These are phyloP conservation scores for Cosmopolites sordidus DNA, from an alignment of 2,888 invertebrate genomes.

Conservation along the genomic window DNA sequence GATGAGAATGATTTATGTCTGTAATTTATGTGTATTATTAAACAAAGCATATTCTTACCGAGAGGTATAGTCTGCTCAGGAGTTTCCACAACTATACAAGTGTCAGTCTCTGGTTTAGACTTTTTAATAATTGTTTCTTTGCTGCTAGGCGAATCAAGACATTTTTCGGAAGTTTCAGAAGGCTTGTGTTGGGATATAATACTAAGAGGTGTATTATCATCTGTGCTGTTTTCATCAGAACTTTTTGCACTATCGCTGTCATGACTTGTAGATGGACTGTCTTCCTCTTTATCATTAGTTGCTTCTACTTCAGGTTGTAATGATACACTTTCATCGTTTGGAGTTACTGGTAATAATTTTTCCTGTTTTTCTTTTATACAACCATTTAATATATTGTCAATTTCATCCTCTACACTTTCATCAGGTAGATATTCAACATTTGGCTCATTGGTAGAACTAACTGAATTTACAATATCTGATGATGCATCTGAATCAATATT, in stretches of 20 bases:
- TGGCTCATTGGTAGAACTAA: constrained; percentile 8
- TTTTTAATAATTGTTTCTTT: too few relatives aligned
- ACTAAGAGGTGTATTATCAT: constrained; percentile 13
- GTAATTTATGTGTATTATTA: too few relatives aligned
- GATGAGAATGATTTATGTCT: too few relatives aligned
- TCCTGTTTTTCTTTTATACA: background rate
- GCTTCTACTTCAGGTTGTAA: background rate
- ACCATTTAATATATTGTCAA: background rate
- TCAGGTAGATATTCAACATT: background rate
- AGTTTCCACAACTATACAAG: too few relatives aligned
- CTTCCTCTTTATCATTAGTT: background rate
- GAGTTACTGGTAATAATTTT: background rate
- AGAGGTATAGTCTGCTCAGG: too few relatives aligned
- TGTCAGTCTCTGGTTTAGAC: too few relatives aligned
- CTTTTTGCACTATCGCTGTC: constrained; percentile 3
- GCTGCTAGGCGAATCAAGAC: too few relatives aligned
- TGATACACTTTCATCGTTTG: background rate
- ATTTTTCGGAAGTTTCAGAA: too few relatives aligned
- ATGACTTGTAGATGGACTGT: background rate
- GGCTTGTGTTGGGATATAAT: constrained; percentile 1
- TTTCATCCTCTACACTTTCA: constrained; percentile 1
- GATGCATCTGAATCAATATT: background rate
- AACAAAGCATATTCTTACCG: too few relatives aligned
- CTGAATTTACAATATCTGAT: constrained; percentile 1
- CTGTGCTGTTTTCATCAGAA: constrained; percentile 8